Evolutionary conservation across 23 tunicate species (phyloP).

Genomic region (Styela clava): DNA sequence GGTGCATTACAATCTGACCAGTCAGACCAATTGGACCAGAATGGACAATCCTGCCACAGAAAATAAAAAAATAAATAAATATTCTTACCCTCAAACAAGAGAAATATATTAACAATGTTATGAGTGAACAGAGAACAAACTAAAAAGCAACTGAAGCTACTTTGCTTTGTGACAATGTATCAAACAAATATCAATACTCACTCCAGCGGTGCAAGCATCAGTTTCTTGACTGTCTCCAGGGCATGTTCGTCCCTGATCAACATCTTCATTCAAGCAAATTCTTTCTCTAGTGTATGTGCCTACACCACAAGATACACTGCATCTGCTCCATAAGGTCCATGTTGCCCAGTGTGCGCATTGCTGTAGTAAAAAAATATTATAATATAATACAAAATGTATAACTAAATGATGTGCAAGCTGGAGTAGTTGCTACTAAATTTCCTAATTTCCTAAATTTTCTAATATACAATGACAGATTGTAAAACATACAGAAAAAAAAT

Average conservation of each 20-base stretch:
- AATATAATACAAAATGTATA: no score
- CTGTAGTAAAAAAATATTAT: neutral
- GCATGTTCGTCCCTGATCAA: conserved; percentile 11
- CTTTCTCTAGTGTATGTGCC: conserved; percentile 8
- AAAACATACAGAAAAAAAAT: no score
- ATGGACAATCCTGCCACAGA: conserved; percentile 35
- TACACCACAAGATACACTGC: neutral
- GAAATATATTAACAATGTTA: no score
- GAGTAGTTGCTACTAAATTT: no score
- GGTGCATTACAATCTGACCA: conserved; percentile 42
- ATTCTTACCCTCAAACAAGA: no score
- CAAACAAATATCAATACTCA: neutral
- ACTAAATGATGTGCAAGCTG: no score
- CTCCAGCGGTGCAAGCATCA: conserved; percentile 15
- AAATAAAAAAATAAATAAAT: no score
- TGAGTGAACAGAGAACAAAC: no score
- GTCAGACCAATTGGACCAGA: conserved; percentile 60
- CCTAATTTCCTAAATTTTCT: no score
- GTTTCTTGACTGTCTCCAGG: neutral
- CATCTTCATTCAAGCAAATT: conserved; percentile 8
- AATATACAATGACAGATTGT: no score
- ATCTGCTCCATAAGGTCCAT: conserved; percentile 19
- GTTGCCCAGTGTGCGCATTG: conserved; percentile 18
- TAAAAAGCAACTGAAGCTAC: no score
- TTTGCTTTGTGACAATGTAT: no score